Base-by-base conservation (phyloP, 1,140 invertebrate species). In the Oedothorax gibbosus region DNA sequence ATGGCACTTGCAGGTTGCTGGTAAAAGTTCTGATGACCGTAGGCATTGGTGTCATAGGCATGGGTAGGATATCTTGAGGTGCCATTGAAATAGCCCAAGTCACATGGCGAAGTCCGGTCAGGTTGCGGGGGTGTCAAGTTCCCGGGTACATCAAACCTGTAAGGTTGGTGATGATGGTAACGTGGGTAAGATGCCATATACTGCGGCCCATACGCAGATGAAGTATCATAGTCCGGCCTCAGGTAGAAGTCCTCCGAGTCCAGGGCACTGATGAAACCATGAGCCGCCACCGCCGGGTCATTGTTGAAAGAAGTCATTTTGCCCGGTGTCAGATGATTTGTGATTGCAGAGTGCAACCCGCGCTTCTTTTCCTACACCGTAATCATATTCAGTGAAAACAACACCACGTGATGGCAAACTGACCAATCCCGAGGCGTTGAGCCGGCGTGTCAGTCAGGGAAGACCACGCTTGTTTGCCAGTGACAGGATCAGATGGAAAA, bases 341-440 rank as follows among this genome's bases (percentile, higher is more conserved):
- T 84, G 72, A 84, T 84, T 75, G 71, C 49, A 56, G 71, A 75
- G 60, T 12, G 56, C 18, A 62, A 35, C 80, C 73, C 71, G 60
- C 80, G 66, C 80, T 60, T 54, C 81, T 75, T 49, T 57, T 21
- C 81, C 62, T 72, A 60, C 49, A 66, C 11, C 62, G 68, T 84
- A 84, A 84, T 84, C 81, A 84, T 84, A 84, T 84, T 84, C 81
- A 84, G 71, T 84, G 81, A 84, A 84, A 84, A 84, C 81, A 84
- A 84, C 81, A 84, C 72, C 81, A 84, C 81, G 81, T 84, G 81
- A 84, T 57, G 21, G 0, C 71, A 20, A 35, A 12, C 72, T 84
- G 81, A 84, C 81, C 81, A 84, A 84, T 84, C 71, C 18, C 15
- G 18, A 84, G 81, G 72, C 81, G 81, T 71, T 72, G 72, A 84